Conservation (phyloP, 2,888 invertebrate genomes). For the Drosophila merina region DNA sequence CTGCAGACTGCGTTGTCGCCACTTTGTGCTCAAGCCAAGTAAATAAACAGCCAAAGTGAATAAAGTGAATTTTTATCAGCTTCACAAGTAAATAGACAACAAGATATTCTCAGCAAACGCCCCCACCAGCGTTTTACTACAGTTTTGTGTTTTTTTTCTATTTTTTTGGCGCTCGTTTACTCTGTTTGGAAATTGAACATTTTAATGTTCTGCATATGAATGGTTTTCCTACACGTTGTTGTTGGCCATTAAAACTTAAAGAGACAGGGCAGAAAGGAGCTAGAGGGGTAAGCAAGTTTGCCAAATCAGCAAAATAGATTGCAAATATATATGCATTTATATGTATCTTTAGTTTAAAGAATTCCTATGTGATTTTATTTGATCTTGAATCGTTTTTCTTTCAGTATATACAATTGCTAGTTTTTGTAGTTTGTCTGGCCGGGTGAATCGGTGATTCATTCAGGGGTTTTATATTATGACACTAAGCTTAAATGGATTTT, state of each 20-base stretch:
- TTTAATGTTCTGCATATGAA: constrained; percentile 64
- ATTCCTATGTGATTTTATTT: constrained; percentile 8
- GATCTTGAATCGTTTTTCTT: not conserved
- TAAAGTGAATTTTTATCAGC: constrained; percentile 75
- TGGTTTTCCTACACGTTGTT: constrained; percentile 49
- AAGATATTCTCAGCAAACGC: constrained; percentile 59
- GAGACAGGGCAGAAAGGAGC: constrained; percentile 1
- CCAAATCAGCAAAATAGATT: constrained; percentile 26
- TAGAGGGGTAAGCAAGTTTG: constrained; percentile 53
- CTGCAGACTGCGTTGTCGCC: constrained; percentile 20
- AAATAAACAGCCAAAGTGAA: constrained; percentile 66
- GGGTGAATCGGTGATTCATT: constrained; percentile 20
- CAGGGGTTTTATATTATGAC: constrained; percentile 16
- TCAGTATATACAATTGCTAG: not conserved
- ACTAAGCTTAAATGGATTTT: constrained; percentile 40
- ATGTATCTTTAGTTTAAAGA: constrained; percentile 8
- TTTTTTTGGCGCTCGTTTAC: constrained; percentile 35
- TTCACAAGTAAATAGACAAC: constrained; percentile 69
- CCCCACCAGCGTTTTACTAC: constrained; percentile 27
- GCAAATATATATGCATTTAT: constrained; percentile 40
- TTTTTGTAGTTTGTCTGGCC: constrained; percentile 8
- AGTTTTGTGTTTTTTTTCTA: constrained; percentile 9
- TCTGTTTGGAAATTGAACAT: constrained; percentile 60
- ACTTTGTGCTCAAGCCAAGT: constrained; percentile 39
- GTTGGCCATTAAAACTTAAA: constrained; percentile 54